phyloP scores from a whole-genome alignment of 2,797 vertebrate genomes.

The Pampus argenteus region DNA sequence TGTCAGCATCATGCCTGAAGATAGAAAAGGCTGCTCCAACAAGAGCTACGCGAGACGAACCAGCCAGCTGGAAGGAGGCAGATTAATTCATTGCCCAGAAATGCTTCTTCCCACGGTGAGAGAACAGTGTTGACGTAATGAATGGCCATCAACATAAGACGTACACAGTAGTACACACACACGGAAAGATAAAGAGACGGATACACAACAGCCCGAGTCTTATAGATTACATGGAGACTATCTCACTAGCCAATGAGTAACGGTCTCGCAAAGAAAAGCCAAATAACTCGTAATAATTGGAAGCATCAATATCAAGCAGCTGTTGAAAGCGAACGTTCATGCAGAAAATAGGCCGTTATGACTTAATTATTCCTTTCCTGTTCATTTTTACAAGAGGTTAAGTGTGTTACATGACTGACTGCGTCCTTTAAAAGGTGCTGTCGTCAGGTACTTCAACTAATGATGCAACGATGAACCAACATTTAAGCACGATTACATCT shows the following conservation, averaged over 20 bases:
- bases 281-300: slow-evolving; percentile 20
- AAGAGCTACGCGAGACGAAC: slow-evolving; percentile 10
- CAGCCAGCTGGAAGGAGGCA: neutral
- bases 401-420: neutral
- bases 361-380: neutral
- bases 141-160: neutral
- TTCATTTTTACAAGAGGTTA: neutral
- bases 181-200: neutral
- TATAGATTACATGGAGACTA: neutral
- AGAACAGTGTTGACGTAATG: slow-evolving; percentile 12
- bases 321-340: neutral
- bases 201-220: neutral
- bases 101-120: neutral
- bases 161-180: neutral
- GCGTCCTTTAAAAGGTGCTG: too few species aligned
- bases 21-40: slow-evolving; percentile 12
- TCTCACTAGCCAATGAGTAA: neutral
- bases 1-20: slow-evolving; percentile 23
- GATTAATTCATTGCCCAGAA: slow-evolving; percentile 21
- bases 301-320: slow-evolving; percentile 2
- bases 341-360: slow-evolving; percentile 11
- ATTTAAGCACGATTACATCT: neutral
- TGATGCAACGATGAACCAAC: too few species aligned
- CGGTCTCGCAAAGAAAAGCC: slow-evolving; percentile 6
- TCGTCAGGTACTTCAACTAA: too few species aligned